Evolutionary conservation across 1,140 invertebrate species (phyloP).

Genomic region (Brachionus calyciflorus): DNA sequence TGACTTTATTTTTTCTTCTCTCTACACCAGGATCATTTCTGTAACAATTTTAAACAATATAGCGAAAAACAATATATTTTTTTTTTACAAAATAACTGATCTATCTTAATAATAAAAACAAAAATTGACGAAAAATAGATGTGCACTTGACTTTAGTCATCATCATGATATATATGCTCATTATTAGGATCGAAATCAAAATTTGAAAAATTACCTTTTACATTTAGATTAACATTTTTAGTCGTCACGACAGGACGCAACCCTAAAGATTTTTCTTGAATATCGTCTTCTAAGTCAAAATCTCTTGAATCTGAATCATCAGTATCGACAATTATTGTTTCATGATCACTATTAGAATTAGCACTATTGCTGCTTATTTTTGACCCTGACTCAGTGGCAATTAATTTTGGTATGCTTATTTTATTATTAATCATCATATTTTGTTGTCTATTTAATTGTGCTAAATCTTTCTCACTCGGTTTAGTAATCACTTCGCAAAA

Average conservation of each 20-base stretch:
- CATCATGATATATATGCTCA: constrained; percentile 26
- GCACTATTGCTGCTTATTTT: background rate
- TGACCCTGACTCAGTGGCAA: background rate
- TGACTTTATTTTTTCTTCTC: too few relatives aligned
- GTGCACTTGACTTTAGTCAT: background rate
- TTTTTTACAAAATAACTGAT: too few relatives aligned
- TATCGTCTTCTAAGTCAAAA: constrained; percentile 7
- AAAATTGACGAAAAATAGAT: background rate
- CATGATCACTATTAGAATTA: background rate
- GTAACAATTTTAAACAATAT: too few relatives aligned
- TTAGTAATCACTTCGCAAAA: constrained; percentile 20
- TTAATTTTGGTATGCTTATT: background rate
- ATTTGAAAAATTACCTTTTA: too few relatives aligned
- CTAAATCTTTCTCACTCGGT: background rate
- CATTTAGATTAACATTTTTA: too few relatives aligned
- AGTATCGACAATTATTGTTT: constrained; percentile 10
- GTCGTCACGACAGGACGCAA: too few relatives aligned
- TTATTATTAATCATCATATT: background rate
- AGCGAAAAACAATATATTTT: too few relatives aligned
- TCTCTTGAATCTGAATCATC: constrained; percentile 37
- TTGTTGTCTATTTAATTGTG: background rate
- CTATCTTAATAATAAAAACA: background rate
- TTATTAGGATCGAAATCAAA: constrained; percentile 11
- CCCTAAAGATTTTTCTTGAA: too few relatives aligned
- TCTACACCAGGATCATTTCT: too few relatives aligned